These are phyloP conservation scores for Trachelus stipa DNA, from an alignment of 2,888 invertebrate genomes.

Conservation along the genomic window DNA sequence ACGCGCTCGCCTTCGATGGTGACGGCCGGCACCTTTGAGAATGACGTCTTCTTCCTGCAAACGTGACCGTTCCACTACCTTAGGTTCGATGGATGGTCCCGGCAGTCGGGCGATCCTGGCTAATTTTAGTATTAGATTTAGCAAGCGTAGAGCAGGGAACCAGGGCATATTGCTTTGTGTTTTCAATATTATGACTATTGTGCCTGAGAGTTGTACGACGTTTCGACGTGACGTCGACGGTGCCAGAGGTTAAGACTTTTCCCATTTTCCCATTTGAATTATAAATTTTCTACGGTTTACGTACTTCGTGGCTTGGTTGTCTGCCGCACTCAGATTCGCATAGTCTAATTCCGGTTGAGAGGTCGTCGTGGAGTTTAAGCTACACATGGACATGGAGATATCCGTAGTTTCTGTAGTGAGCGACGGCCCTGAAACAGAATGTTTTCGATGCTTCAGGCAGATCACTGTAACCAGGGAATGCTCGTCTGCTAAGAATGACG, in stretches of 20 bases:
- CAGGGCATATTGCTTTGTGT: too few species aligned
- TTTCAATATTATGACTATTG: too few species aligned
- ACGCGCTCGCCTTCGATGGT: conserved; percentile 49
- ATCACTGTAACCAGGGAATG: too few species aligned
- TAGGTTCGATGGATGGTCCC: conserved; percentile 39
- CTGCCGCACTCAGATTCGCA: conserved; percentile 60
- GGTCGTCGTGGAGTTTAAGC: conserved; percentile 65
- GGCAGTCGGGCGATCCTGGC: neutral
- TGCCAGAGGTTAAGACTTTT: too few species aligned
- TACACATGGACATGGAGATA: conserved; percentile 68
- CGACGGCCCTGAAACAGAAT: conserved; percentile 63
- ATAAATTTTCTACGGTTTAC: conserved; percentile 25
- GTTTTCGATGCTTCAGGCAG: neutral
- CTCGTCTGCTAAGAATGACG: too few species aligned
- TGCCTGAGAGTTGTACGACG: too few species aligned
- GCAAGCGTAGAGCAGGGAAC: too few species aligned
- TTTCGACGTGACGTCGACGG: too few species aligned
- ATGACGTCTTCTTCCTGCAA: conserved; percentile 58
- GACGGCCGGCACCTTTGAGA: conserved; percentile 51
- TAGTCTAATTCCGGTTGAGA: conserved; percentile 67
- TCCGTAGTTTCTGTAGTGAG: conserved; percentile 69
- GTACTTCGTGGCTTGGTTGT: conserved; percentile 55
- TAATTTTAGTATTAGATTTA: too few species aligned
- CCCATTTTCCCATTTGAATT: too few species aligned
- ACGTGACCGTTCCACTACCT: conserved; percentile 42